These are phyloP conservation scores for Procavia capensis DNA, from an alignment of 2,113 vertebrate species.

Conservation along the genomic window DNA sequence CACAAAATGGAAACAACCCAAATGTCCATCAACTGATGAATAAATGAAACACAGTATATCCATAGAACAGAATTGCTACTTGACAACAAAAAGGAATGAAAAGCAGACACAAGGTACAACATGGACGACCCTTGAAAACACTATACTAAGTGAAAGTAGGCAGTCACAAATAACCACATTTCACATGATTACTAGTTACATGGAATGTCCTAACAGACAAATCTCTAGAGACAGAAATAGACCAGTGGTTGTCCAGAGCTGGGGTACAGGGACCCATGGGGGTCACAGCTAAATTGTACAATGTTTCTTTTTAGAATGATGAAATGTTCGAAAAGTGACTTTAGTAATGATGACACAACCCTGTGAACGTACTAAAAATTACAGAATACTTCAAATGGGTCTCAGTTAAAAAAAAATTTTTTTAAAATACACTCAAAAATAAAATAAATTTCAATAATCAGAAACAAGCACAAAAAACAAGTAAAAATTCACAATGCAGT, in stretches of 20 bases:
- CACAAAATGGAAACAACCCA: too few species aligned
- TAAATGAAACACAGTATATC: neutral
- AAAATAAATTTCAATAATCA: neutral
- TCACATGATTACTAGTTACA: neutral
- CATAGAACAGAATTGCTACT: neutral
- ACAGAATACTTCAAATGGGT: neutral
- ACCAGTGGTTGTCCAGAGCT: neutral
- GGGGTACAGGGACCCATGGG: neutral
- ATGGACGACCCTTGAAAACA: neutral
- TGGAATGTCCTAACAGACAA: neutral
- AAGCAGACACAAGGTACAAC: neutral
- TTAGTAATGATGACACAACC: neutral
- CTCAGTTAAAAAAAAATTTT: conserved; percentile 14
- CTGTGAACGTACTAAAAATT: neutral
- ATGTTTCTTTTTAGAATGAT: neutral
- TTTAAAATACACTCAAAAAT: neutral
- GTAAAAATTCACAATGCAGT: neutral
- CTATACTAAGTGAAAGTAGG: neutral
- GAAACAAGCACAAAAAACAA: neutral
- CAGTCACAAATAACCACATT: neutral
- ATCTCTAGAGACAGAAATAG: neutral
- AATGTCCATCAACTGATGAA: too few species aligned
- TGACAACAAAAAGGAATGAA: too few species aligned
- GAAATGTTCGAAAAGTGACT: neutral
- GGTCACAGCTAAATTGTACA: neutral